Evolutionary conservation across 1,140 invertebrate species (phyloP).

Genomic region (Panulirus ornatus): DNA sequence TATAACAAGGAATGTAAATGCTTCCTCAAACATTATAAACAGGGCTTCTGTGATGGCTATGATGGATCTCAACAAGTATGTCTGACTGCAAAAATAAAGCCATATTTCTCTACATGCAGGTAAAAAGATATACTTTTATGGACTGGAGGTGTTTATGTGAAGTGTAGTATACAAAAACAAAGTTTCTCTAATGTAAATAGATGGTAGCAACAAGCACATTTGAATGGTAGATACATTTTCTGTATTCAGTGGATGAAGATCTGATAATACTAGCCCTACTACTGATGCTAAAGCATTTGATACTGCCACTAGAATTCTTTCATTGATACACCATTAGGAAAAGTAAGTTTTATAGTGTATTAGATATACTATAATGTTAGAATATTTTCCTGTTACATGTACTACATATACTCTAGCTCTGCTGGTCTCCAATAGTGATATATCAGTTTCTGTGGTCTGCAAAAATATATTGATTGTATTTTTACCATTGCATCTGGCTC

Average conservation of each 20-base stretch:
- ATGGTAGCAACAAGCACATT: background rate
- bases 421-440: too few species aligned
- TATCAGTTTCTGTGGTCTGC: too few species aligned
- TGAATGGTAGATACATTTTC: slow-evolving; percentile 1
- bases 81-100: background rate
- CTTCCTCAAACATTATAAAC: background rate
- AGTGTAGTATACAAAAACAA: background rate
- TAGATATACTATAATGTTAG: too few species aligned
- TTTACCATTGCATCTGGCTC: too few species aligned
- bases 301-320: slow-evolving; percentile 8
- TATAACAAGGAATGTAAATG: background rate
- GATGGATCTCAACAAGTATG: background rate
- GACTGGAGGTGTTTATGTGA: background rate
- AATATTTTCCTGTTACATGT: too few species aligned
- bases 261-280: background rate
- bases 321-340: background rate
- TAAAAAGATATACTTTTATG: background rate
- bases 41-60: background rate
- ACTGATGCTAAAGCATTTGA: background rate
- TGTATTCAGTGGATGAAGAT: background rate
- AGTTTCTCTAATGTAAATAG: background rate
- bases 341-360: background rate
- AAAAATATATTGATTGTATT: too few species aligned
- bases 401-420: too few species aligned
- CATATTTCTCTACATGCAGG: background rate